Evolutionary conservation across 2,888 invertebrate species (phyloP).

Genomic region (Cosmia trapezina): DNA sequence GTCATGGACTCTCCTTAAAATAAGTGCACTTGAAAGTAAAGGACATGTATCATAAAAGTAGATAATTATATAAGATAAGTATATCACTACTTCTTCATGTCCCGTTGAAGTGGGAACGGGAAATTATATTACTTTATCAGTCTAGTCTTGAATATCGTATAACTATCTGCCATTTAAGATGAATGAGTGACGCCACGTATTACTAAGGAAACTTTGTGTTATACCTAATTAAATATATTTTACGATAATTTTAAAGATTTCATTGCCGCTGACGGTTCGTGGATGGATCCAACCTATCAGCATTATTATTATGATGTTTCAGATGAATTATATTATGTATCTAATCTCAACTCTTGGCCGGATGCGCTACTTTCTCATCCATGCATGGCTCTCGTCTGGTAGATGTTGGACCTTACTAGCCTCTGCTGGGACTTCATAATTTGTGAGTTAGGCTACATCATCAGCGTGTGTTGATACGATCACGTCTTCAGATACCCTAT

Average conservation of each 20-base stretch:
- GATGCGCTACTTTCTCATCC: too few relatives aligned
- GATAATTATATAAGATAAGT: not conserved
- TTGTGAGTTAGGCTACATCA: too few relatives aligned
- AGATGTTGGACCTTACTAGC: too few relatives aligned
- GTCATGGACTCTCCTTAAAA: not conserved
- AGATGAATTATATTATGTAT: too few relatives aligned
- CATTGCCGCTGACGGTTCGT: not conserved
- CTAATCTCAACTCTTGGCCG: too few relatives aligned
- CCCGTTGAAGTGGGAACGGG: not conserved
- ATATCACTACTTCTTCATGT: not conserved
- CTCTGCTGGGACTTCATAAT: too few relatives aligned
- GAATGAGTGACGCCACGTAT: not conserved
- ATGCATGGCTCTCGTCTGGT: too few relatives aligned
- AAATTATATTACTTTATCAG: conserved; percentile 20
- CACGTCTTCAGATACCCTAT: too few relatives aligned
- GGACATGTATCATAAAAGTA: not conserved
- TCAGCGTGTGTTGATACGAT: too few relatives aligned
- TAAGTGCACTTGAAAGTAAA: conserved; percentile 2
- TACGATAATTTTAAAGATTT: not conserved
- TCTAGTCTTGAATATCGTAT: not conserved
- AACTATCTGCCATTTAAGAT: not conserved
- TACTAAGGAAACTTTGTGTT: not conserved
- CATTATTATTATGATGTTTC: too few relatives aligned
- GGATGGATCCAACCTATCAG: too few relatives aligned
- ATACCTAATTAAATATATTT: not conserved